Percentiles rank a stretch among this genome's conserved stretches.
phyloP scores from a whole-genome alignment of 2,113 vertebrate genomes.

The Dolichotis patagonum region DNA sequence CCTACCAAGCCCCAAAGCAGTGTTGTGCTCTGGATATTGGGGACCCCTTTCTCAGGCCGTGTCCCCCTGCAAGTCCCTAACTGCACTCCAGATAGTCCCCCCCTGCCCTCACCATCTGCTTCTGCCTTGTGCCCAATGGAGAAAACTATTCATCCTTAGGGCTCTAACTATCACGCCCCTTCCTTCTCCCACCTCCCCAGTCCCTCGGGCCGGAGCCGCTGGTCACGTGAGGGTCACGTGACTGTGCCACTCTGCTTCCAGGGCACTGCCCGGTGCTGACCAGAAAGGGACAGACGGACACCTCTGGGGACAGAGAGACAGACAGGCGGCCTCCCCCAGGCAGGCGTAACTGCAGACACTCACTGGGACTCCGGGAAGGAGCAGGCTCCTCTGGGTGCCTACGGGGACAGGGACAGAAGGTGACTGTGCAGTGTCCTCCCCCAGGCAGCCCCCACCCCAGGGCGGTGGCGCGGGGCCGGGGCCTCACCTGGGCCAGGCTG shows the following conservation, averaged over 20 bases:
- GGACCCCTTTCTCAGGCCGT: neutral
- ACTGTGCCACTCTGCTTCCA: neutral
- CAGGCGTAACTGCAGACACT: neutral
- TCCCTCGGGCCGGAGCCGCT: neutral
- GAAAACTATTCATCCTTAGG: neutral
- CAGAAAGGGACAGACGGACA: fast-evolving
- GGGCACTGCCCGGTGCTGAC: fast-evolving
- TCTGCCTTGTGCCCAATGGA: neutral
- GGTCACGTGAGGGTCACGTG: neutral
- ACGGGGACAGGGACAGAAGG: neutral
- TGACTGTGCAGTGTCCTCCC: neutral
- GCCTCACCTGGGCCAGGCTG: constrained; percentile 7
- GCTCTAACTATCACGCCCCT: neutral
- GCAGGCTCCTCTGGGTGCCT: neutral
- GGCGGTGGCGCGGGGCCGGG: fast-evolving
- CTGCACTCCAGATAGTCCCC: neutral
- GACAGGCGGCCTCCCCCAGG: fast-evolving
- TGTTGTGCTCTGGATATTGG: neutral
- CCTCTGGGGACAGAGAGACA: neutral
- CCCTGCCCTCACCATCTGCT: no score
- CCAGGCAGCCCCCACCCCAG: neutral
- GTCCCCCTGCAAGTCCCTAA: neutral
- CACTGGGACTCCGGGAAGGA: constrained; percentile 29
- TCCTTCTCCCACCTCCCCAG: neutral
- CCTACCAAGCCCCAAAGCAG: neutral